These are phyloP conservation scores for Oscheius sp. DNA, from an alignment of 1,140 invertebrate species.

Conservation along the genomic window DNA sequence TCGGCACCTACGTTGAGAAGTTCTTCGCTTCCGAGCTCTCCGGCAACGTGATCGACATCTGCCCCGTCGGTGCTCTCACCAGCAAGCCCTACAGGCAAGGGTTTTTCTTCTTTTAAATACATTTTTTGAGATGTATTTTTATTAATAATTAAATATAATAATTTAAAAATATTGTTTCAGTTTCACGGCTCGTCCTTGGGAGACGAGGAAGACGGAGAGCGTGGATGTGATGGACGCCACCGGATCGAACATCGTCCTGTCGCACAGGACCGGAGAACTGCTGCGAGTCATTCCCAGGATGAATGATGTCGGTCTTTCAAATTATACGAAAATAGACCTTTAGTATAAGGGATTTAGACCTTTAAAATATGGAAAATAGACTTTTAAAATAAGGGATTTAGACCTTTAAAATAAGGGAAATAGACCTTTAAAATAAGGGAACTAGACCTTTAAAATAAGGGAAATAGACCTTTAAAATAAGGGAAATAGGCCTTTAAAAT, in stretches of 20 bases:
- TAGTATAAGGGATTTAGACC: too few species aligned
- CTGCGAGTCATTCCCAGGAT: slow-evolving; percentile 87
- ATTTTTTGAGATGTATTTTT: not conserved
- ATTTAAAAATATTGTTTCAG: not conserved
- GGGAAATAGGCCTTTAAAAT: too few species aligned
- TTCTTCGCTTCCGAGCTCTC: slow-evolving; percentile 94
- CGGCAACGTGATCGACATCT: slow-evolving; percentile 97
- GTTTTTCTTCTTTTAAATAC: not conserved
- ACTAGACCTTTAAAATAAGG: too few species aligned
- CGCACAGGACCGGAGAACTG: slow-evolving; percentile 90
- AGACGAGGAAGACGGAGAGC: slow-evolving; percentile 76
- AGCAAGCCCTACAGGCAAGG: slow-evolving; percentile 79
- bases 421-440: too few species aligned
- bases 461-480: too few species aligned
- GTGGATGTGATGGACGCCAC: slow-evolving; percentile 95
- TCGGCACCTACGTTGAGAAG: slow-evolving; percentile 98
- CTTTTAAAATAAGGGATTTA: too few species aligned
- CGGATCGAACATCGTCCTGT: slow-evolving; percentile 95
- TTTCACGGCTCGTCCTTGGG: slow-evolving; percentile 66
- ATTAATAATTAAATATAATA: not conserved
- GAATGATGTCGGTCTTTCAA: slow-evolving; percentile 77
- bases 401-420: too few species aligned
- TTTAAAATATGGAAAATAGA: too few species aligned
- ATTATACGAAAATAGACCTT: too few species aligned
- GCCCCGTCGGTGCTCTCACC: slow-evolving; percentile 95